A percentile compares a stretch with the other conserved stretches of the same genome.
Conservation (phyloP, 1,140 invertebrate genomes). For the Neodiprion virginianus region DNA sequence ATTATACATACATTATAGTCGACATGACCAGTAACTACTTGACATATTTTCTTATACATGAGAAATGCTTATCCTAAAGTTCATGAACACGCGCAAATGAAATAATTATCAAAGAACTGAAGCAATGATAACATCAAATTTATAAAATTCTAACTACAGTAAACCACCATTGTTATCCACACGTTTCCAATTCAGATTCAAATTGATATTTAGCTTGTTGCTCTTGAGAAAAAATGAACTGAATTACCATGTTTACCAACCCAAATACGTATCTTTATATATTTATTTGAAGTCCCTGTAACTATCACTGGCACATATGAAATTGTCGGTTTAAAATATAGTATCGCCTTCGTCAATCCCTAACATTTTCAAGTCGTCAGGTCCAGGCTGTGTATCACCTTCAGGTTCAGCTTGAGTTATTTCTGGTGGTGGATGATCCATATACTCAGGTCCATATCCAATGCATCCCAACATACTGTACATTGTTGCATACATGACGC, state of each 20-base stretch:
- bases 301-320: not conserved
- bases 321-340: constrained; percentile 47
- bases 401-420: constrained; percentile 56
- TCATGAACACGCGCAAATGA: no score
- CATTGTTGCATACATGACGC: constrained; percentile 57
- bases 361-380: constrained; percentile 59
- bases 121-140: no score
- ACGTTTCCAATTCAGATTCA: not conserved
- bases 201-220: not conserved
- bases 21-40: no score
- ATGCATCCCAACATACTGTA: constrained; percentile 58
- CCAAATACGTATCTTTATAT: not conserved
- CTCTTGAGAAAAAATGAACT: no score
- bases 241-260: not conserved
- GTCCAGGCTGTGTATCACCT: constrained; percentile 52
- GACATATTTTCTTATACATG: no score
- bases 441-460: constrained; percentile 56
- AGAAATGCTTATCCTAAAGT: no score
- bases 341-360: constrained; percentile 62
- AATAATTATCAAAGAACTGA: no score
- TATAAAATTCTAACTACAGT: no score
- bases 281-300: not conserved
- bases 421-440: constrained; percentile 59
- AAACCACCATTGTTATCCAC: no score
- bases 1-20: no score